A percentile compares a stretch with the other conserved stretches of the same genome.
Conservation (phyloP, 2,797 vertebrate genomes). For the Poecilia wingei region DNA sequence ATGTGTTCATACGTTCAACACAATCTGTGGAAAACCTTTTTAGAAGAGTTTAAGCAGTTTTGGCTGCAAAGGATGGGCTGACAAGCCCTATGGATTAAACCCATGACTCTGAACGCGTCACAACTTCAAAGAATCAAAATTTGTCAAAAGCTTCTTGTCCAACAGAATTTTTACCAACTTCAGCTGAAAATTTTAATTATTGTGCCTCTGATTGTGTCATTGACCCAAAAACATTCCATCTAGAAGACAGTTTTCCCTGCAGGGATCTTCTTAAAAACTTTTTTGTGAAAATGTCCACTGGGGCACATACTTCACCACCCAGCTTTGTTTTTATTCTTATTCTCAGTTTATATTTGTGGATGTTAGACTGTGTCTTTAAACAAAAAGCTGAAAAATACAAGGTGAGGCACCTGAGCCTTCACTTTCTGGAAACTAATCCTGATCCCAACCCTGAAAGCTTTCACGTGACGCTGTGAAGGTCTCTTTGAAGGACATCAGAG, state of each 20-base stretch:
- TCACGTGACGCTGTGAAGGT: constrained; percentile 22
- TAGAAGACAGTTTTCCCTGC: not conserved
- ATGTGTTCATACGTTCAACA: constrained; percentile 2
- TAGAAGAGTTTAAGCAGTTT: not conserved
- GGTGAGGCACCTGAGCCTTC: not conserved
- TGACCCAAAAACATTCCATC: not conserved
- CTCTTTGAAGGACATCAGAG: constrained; percentile 66
- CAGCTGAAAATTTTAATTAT: not conserved
- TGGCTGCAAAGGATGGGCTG: not conserved
- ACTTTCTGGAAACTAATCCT: constrained; percentile 4
- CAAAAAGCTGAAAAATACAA: not conserved
- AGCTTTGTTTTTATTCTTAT: not conserved
- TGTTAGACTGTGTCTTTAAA: not conserved
- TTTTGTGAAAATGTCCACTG: not conserved
- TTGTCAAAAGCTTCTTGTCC: not conserved
- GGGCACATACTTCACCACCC: not conserved
- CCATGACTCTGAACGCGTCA: not conserved
- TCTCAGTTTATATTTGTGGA: not conserved
- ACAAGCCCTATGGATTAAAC: not conserved
- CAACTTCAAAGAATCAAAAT: not conserved
- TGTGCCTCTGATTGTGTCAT: not conserved
- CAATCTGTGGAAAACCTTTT: too few relatives aligned
- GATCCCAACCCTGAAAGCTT: constrained; percentile 18
- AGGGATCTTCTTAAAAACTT: not conserved
- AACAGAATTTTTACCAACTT: not conserved